A percentile compares a stretch with the other conserved stretches of the same genome.
phyloP scores from a whole-genome alignment of 2,888 invertebrate genomes.

The Pseudoips prasinana region DNA sequence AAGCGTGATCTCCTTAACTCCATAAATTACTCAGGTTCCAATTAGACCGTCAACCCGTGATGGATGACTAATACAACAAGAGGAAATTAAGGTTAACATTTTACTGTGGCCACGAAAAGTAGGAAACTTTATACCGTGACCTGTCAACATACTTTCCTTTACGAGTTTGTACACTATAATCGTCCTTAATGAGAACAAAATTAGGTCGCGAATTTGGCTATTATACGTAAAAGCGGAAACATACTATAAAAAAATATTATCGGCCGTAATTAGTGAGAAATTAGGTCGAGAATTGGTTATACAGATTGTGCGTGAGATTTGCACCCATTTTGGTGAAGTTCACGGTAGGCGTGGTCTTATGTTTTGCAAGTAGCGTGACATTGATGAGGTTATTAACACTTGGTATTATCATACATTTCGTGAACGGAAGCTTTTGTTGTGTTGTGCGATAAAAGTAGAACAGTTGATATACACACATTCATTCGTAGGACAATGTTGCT shows the following conservation, averaged over 20 bases:
- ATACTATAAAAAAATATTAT: background rate
- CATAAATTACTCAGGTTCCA: constrained; percentile 38
- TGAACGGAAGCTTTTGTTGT: constrained; percentile 14
- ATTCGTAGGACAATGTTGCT: no score
- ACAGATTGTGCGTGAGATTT: constrained; percentile 19
- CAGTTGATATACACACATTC: background rate
- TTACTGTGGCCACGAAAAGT: constrained; percentile 16
- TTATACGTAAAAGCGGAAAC: no score
- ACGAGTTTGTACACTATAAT: constrained; percentile 4
- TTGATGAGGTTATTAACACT: constrained; percentile 30
- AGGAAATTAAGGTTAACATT: constrained; percentile 41
- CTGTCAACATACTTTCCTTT: constrained; percentile 37
- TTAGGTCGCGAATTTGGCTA: constrained; percentile 15
- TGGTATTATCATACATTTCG: constrained; percentile 8
- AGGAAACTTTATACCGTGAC: constrained; percentile 39
- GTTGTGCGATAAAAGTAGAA: constrained; percentile 3
- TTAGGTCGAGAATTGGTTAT: constrained; percentile 4
- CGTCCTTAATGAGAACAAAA: constrained; percentile 6
- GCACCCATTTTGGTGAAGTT: constrained; percentile 24
- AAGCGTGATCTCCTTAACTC: constrained; percentile 23
- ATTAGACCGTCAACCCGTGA: constrained; percentile 34
- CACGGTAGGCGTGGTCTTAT: constrained; percentile 19
- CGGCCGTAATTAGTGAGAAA: constrained; percentile 1
- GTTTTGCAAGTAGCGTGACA: constrained; percentile 29
- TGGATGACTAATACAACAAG: constrained; percentile 33